Evolutionary conservation across 2,888 invertebrate genomes (phyloP).

Genomic region (Hydroisotoma schaefferi): DNA sequence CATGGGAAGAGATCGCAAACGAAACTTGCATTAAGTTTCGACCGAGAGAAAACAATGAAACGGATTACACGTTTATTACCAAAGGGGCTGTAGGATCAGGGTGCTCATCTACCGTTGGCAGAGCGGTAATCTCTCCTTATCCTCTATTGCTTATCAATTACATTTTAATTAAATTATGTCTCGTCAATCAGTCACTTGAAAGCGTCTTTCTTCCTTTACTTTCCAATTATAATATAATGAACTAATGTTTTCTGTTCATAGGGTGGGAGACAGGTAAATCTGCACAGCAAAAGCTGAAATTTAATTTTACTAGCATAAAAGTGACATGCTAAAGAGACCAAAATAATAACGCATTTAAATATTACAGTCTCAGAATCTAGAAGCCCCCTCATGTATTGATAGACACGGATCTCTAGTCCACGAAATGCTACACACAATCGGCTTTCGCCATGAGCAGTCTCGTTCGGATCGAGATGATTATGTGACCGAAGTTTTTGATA

Average conservation of each 20-base stretch:
- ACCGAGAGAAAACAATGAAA: conserved; percentile 7
- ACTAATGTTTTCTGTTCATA: too few relatives aligned
- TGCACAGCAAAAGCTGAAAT: too few relatives aligned
- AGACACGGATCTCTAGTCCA: conserved; percentile 26
- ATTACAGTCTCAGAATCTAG: conserved; percentile 22
- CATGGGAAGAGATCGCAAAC: conserved; percentile 28
- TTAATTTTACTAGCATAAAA: too few relatives aligned
- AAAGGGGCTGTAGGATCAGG: background rate
- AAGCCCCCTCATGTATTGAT: conserved; percentile 16
- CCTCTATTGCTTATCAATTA: too few relatives aligned
- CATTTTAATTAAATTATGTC: too few relatives aligned
- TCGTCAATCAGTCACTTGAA: too few relatives aligned
- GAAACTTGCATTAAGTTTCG: conserved; percentile 33
- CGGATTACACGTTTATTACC: background rate
- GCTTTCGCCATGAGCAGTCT: conserved; percentile 27
- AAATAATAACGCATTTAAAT: conserved; percentile 9
- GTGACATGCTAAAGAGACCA: too few relatives aligned
- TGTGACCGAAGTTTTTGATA: conserved; percentile 19
- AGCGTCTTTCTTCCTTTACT: too few relatives aligned
- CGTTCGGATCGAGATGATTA: conserved; percentile 24
- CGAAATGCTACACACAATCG: conserved; percentile 20
- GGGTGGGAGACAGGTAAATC: too few relatives aligned
- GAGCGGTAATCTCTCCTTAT: background rate
- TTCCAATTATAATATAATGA: too few relatives aligned
- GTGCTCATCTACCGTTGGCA: conserved; percentile 3